These are phyloP conservation scores for Mythimna vitellina DNA, from an alignment of 2,888 invertebrate species.

Conservation along the genomic window DNA sequence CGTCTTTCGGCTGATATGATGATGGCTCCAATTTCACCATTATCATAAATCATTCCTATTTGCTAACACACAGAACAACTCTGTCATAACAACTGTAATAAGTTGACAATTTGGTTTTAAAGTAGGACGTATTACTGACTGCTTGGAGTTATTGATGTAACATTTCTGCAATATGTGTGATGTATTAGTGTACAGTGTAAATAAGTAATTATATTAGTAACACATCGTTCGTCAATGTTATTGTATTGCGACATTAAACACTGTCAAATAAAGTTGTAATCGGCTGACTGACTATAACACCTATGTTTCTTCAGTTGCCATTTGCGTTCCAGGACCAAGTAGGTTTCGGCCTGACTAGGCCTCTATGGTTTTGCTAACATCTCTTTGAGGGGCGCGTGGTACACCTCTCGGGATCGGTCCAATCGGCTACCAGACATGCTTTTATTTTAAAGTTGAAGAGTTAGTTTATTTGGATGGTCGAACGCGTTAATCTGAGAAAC, in stretches of 20 bases:
- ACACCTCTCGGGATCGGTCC: too few species aligned
- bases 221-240: neutral
- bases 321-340: too few species aligned
- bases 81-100: neutral
- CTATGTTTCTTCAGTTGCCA: too few species aligned
- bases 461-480: too few species aligned
- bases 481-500: too few species aligned
- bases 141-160: slow-evolving; percentile 10
- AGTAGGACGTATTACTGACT: slow-evolving; percentile 11
- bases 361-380: too few species aligned
- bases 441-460: too few species aligned
- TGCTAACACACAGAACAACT: neutral
- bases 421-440: too few species aligned
- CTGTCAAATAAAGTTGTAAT: neutral
- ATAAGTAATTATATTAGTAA: neutral
- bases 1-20: too few species aligned
- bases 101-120: slow-evolving; percentile 17
- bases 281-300: neutral
- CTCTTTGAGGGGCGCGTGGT: too few species aligned
- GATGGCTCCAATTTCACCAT: too few species aligned
- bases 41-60: neutral
- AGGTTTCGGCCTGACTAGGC: too few species aligned
- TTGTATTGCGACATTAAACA: slow-evolving; percentile 2
- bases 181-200: slow-evolving; percentile 8
- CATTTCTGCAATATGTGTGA: slow-evolving; percentile 18